Base-by-base conservation (phyloP, 2,888 invertebrate genomes). In the Stenichneumon culpator region DNA sequence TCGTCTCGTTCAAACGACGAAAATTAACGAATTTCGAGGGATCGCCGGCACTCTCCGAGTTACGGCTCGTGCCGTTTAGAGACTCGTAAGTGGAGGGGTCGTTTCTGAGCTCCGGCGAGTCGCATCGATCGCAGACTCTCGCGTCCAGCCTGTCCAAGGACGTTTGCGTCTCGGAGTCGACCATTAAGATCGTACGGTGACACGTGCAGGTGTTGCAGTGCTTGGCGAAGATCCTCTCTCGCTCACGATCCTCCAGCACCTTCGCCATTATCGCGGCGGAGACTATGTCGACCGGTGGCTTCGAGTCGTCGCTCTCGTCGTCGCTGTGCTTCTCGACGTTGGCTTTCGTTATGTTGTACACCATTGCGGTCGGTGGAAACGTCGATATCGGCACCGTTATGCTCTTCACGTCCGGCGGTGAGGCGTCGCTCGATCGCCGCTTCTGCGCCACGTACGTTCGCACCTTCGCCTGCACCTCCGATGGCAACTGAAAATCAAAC, bases 231-330 rank as follows among this genome's bases (percentile, higher is more conserved):
- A 97, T 96, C 87, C 96, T 94, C 89, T 98, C 98, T 84, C 97
- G 96, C 89, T 98, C 98, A 84, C 97, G 95, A 91, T 98, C 98
- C 94, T 98, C 97, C 44, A 98, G 95, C 86, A 98, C 97, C 95
- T 98, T 98, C 2, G 98, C 98, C 97, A 98, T 97, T 74, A 98
- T 96, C 11, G 98, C 97, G 32, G 98, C 98, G 3, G 98, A 98
- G 16, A 97, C 97, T 89, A 97, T 96, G 90, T 97, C 97, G 75
- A 97, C 96, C 87, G 96, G 95, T 74, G 95, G 95, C 92, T 95
- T 95, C 87, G 91, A 89, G 19, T 92, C 92, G 57, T 95, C 94
- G 79, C 96, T 96, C 83, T 95, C 95, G 78, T 95, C 95, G 25
- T 95, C 95, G 74, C 95, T 94, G 50, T 92, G 89, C 79, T 92